Evolutionary conservation across 2,888 invertebrate species (phyloP), one percentile per base, ranked within the genome.

Genomic region (Plagodis pulveraria): DNA sequence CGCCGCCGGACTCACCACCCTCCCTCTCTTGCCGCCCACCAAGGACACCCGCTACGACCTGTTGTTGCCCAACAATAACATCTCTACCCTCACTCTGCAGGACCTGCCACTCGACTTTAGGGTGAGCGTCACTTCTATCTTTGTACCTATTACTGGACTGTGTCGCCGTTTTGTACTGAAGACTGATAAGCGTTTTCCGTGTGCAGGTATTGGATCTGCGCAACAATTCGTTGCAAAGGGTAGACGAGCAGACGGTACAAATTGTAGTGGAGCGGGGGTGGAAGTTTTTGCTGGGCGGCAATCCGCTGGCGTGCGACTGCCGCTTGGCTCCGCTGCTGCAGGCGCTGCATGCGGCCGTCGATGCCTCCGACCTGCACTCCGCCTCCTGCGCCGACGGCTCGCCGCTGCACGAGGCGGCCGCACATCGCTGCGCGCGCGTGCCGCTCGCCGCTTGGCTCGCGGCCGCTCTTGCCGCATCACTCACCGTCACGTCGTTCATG

Each of bases 21-120:
- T 38, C 65, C 66, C 63, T 62, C 51, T 66, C 50, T 59, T 66
- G 45, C 34, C 62, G 52, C 48, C 63, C 11, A 45, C 48, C 35
- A 43, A 48, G 34, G 32, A n/a, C 44, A 38, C 32, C 11, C 64
- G 36, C 12, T 60, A 58, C 61, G 61, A 65, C 52, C 62, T 72
- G 51, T 63, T 55, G n/a, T 69, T 70, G 41, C 46, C 57, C 0
- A 7, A 12, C 32, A 71, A 73, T 63, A 11, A 50, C 64, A 70
- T 75, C 56, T 5, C 52, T 36, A 46, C 36, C 32, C 63, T 72
- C 38, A 11, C 33, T 36, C 50, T 54, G 6, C 64, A 55, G 36
- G 50, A 33, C 6, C 56, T 74, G 47, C 61, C 62, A 32, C 33
- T 12, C 10, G 6, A n/a, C 50, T 42, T 11, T 5, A 42, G 0